Base-by-base conservation (phyloP, 2,113 vertebrate species). In the Thunnus maccoyii region DNA sequence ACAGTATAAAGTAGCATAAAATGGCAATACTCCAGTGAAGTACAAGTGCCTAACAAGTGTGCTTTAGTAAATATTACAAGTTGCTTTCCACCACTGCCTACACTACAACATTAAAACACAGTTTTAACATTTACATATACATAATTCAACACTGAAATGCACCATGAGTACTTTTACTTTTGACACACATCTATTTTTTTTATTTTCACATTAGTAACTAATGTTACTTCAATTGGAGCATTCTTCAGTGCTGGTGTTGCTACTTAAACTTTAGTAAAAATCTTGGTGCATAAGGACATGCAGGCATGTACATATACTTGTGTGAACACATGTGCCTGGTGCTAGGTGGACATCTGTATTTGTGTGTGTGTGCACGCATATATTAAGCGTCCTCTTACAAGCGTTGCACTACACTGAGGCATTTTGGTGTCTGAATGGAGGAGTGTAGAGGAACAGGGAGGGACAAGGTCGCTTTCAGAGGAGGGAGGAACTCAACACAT, bases 401-500 rank as follows among this genome's bases (percentile, higher is more conserved):
- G 77, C 13, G 12, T 48, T 79, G 67, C 75, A 44, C 78, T 80
- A 84, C 68, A 84, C 47, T 75, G 56, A 76, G 58, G 44, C 82
- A 65, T 78, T 87, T 61, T 65, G 67, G 51, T 56, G 22, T 10
- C 74, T 90, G 83, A 86, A 88, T 90, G 72, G 64, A 87, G 78
- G 57, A 86, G 88, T 76, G 66, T 83, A 76, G 80, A 60, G 25
- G 76, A 79, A 81, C 73, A 76, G 74, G 75, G 74, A 90, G 62
- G 76, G 86, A 93, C 90, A 92, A 92, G 81, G 67, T 76, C 67
- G 82, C 91, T 89, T 93, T 93, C 84, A 92, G 14, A 51, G 80
- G 84, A 92, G 90, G 85, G 93, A 91, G 93, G 83, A 92, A 83
- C 84, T 55, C 48, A 85, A 86, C 82, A 82, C 77, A 89, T 89